Conservation (phyloP, 2,113 vertebrate genomes). For the Leucopsar rothschildi region DNA sequence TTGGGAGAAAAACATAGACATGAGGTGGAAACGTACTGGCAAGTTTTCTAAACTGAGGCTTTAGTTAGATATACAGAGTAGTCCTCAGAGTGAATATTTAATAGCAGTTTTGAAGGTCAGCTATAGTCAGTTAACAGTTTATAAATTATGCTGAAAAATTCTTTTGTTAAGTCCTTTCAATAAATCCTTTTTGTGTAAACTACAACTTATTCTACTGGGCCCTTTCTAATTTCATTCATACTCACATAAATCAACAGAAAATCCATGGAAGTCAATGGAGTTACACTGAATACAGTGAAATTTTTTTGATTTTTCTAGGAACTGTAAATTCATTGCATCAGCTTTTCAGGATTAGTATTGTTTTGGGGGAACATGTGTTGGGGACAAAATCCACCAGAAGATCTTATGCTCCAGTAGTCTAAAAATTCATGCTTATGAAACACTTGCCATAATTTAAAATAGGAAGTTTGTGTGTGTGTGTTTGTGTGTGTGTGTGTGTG, state of each 20-base stretch:
- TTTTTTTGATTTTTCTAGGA: background rate
- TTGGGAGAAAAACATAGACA: background rate
- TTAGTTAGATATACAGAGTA: conserved; percentile 30
- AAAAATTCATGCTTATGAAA: background rate
- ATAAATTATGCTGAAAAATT: conserved; percentile 35
- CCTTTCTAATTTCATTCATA: conserved; percentile 8
- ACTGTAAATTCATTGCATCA: background rate
- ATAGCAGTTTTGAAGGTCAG: conserved; percentile 53
- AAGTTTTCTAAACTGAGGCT: conserved; percentile 3
- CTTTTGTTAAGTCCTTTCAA: background rate
- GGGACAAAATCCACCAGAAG: background rate
- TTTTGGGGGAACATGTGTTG: background rate
- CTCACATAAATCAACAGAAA: conserved; percentile 30
- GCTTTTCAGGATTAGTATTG: background rate
- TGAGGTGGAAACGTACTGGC: background rate
- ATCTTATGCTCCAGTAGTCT: background rate
- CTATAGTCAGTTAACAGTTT: conserved; percentile 46
- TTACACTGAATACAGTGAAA: background rate
- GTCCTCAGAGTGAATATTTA: conserved; percentile 42
- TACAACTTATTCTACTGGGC: conserved; percentile 6
- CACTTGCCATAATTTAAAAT: background rate
- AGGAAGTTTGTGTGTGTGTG: rapidly evolving
- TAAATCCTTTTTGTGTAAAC: conserved; percentile 44
- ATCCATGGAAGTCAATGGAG: background rate
- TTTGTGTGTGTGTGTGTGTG: too few relatives aligned